phyloP scores from a whole-genome alignment of 2,113 vertebrate species.

The Procavia capensis region DNA sequence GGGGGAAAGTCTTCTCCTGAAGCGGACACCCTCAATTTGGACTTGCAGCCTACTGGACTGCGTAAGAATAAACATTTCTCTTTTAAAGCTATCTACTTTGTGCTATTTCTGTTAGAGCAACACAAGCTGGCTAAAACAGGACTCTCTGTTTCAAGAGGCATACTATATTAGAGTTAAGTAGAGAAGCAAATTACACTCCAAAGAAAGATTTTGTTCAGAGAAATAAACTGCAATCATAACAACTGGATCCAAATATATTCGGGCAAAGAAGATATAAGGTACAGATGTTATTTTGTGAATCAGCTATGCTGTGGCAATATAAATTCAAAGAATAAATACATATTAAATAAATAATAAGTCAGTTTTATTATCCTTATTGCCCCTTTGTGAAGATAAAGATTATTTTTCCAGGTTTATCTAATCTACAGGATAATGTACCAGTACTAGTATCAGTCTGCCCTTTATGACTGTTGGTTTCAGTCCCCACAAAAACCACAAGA shows the following conservation, averaged over 20 bases:
- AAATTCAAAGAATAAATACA: conserved; percentile 5
- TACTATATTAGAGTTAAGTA: conserved; percentile 11
- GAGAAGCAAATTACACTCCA: neutral
- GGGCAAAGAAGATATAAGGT: neutral
- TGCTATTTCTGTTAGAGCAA: too few relatives aligned
- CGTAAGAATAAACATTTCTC: too few relatives aligned
- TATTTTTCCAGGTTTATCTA: neutral
- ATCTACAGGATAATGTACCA: conserved; percentile 7
- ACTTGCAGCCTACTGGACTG: too few relatives aligned
- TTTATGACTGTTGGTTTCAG: neutral
- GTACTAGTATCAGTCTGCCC: neutral
- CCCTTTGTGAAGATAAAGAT: neutral
- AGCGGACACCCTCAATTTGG: too few relatives aligned
- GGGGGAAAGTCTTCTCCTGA: too few relatives aligned
- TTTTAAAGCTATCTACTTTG: too few relatives aligned
- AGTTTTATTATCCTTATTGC: conserved; percentile 16
- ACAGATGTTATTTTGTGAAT: conserved; percentile 19
- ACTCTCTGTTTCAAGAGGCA: conserved; percentile 30
- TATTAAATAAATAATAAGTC: neutral
- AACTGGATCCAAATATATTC: neutral
- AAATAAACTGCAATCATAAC: neutral
- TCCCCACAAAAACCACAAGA: neutral
- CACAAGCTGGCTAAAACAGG: too few relatives aligned
- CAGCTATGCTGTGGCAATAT: neutral
- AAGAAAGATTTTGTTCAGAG: conserved; percentile 26